phyloP scores from a whole-genome alignment of 2,888 invertebrate genomes.

The Sipha maydis region DNA sequence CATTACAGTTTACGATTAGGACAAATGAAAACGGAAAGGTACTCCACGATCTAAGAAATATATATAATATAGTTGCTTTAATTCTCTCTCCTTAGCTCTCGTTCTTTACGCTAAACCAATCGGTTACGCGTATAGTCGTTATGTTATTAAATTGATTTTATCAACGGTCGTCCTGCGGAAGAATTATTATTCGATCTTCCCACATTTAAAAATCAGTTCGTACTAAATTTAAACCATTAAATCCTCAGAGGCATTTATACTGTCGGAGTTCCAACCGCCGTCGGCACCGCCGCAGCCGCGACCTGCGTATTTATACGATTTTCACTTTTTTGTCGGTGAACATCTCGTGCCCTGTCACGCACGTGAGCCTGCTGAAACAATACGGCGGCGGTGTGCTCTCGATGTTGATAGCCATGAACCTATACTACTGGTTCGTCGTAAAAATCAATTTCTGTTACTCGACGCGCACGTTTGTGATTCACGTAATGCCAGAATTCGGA shows the following conservation, averaged over 20 bases:
- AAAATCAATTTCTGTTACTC: slow-evolving; percentile 13
- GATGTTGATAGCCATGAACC: background rate
- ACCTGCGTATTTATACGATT: background rate
- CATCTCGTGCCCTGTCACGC: background rate
- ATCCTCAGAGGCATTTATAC: slow-evolving; percentile 22
- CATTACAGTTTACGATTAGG: slow-evolving; percentile 56
- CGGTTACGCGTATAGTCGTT: slow-evolving; percentile 13
- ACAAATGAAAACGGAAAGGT: slow-evolving; percentile 44
- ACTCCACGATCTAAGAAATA: slow-evolving; percentile 46
- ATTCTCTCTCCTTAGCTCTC: background rate
- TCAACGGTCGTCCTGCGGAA: background rate
- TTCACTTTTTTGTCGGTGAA: background rate
- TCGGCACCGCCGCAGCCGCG: background rate
- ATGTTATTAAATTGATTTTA: slow-evolving; percentile 55
- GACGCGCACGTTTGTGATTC: background rate
- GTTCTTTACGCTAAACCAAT: background rate
- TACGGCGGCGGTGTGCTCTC: background rate
- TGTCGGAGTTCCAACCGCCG: background rate
- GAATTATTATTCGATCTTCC: slow-evolving; percentile 7
- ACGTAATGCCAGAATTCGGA: background rate
- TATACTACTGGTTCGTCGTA: background rate
- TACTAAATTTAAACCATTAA: slow-evolving; percentile 36
- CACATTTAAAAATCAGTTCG: slow-evolving; percentile 50
- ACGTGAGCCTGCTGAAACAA: background rate
- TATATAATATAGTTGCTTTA: background rate